Base-by-base conservation (phyloP, 2,888 invertebrate genomes). In the Pimpla rufipes region DNA sequence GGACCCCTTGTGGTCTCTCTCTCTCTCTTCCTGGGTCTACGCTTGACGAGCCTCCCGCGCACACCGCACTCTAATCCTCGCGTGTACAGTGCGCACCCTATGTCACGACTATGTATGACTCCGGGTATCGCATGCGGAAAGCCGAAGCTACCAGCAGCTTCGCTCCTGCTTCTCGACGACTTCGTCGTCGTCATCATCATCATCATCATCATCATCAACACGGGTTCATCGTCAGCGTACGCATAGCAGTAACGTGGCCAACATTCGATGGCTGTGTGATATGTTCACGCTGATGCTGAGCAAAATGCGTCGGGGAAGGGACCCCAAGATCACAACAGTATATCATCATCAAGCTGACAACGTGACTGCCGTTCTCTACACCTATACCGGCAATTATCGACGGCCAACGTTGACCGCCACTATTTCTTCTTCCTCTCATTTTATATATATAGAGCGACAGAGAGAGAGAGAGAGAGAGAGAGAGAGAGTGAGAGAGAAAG, bases 331-430 rank as follows among this genome's bases (percentile, higher is more conserved):
- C 91, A 87, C 89, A 91, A 89, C 91, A 89, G 91, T 92, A 92
- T 91, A 92, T 92, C 92, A 92, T 92, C 91, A 92, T 92, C 90
- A 91, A 91, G 59, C 86, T 92, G 92, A 92, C 92, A 92, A 89
- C 90, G 87, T 85, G 86, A 85, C 86, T 86, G 84, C 86, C 87
- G 87, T 83, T 85, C 87, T 77, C 87, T 77, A 84, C 71, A 86
- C 67, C 50, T 73, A 68, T 77, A 77, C 70, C 81, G 52, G 78
- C 75, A 82, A 83, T 85, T 85, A 85, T 81, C 78, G 79, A 73
- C 62, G 74, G 78, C 64, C 79, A 75, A 79, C 77, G 75, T 79
- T 79, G 77, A 74, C 81, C 77, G 52, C 50, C 62, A 70, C 70
- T 64, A 68, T 79, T 79, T 81, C 73, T 76, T 78, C 77, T 18